These are phyloP conservation scores for Oeneis ivallda DNA, from an alignment of 2,888 invertebrate species.

Conservation along the genomic window DNA sequence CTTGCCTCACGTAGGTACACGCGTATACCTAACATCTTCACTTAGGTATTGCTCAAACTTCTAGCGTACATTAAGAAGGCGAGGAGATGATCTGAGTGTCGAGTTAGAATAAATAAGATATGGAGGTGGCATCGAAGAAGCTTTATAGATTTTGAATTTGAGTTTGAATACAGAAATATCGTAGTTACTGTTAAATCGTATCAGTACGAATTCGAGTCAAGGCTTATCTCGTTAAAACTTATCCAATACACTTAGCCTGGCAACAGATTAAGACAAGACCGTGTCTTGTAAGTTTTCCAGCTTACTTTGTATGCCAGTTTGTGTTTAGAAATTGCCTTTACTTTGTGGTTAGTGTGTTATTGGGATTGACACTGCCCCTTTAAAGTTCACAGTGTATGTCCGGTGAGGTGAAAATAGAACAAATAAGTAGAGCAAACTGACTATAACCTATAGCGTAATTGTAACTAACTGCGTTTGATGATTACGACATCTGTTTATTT, in stretches of 20 bases:
- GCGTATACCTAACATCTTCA: no score
- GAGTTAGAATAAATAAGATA: background rate
- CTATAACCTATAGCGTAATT: background rate
- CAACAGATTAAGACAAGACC: slow-evolving; percentile 35
- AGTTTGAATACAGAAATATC: background rate
- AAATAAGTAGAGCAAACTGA: slow-evolving; percentile 8
- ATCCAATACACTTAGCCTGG: slow-evolving; percentile 34
- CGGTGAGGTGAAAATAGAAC: slow-evolving; percentile 15
- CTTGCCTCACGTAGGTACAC: no score
- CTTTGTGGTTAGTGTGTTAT: slow-evolving; percentile 27
- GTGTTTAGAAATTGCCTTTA: slow-evolving; percentile 30
- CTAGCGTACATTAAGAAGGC: no score
- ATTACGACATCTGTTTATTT: background rate
- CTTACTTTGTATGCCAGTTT: slow-evolving; percentile 28
- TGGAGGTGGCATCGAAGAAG: background rate
- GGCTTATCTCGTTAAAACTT: slow-evolving; percentile 35
- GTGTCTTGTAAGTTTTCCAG: slow-evolving; percentile 34
- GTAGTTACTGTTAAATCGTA: background rate
- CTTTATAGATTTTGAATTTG: background rate
- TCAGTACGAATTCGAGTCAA: slow-evolving; percentile 4
- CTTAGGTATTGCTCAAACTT: no score
- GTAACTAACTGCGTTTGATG: background rate
- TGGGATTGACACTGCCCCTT: slow-evolving; percentile 19
- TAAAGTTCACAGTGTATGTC: slow-evolving; percentile 9
- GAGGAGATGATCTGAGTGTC: no score